Evolutionary conservation across 2,113 vertebrate species (phyloP).

Genomic region (Chaenocephalus aceratus): DNA sequence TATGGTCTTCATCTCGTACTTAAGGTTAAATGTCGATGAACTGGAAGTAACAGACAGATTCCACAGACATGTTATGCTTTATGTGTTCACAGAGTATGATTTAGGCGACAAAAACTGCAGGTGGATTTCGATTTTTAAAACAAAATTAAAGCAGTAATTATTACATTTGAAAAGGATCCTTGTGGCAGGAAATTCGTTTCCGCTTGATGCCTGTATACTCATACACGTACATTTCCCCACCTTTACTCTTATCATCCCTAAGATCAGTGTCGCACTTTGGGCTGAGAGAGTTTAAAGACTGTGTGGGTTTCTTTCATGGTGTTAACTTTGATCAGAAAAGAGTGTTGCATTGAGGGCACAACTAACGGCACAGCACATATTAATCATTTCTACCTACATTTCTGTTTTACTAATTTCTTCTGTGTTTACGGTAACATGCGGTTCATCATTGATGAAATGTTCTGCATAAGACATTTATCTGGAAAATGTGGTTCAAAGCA

Average conservation of each 20-base stretch:
- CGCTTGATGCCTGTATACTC: conserved; percentile 37
- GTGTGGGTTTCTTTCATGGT: conserved; percentile 17
- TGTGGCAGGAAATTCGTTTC: conserved; percentile 44
- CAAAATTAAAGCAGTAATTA: no score
- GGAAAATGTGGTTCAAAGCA: background rate
- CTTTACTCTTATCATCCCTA: conserved; percentile 57
- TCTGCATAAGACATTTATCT: no score
- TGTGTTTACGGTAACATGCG: background rate
- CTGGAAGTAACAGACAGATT: background rate
- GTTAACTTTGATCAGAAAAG: conserved; percentile 38
- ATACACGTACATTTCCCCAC: conserved; percentile 55
- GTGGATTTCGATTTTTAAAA: background rate
- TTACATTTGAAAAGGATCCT: no score
- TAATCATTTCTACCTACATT: background rate
- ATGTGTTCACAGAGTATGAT: background rate
- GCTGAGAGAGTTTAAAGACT: background rate
- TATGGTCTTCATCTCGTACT: no score
- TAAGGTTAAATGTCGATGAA: background rate
- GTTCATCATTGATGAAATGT: no score
- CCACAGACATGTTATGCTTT: background rate
- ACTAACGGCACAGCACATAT: no score
- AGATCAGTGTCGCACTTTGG: conserved; percentile 40
- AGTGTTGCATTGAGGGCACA: background rate
- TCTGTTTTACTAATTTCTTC: background rate
- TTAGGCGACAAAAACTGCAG: background rate